Conservation (phyloP, 1,140 invertebrate genomes). For the Drosophila ohnishii region DNA sequence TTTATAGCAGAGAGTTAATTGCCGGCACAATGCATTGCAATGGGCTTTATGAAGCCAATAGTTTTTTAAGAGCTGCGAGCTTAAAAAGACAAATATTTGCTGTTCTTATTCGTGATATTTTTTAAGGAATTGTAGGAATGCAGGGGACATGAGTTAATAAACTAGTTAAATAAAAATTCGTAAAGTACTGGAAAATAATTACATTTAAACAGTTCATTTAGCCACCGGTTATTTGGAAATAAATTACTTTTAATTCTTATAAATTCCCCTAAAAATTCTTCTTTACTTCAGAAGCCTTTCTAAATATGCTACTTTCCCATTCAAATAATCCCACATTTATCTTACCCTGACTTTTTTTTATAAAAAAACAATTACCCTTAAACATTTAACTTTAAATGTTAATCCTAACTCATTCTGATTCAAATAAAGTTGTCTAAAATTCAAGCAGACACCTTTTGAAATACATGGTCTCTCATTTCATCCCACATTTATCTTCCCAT, state of each 20-base stretch:
- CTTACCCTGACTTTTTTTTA: not conserved
- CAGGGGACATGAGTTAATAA: conserved; percentile 4
- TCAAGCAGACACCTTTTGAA: not conserved
- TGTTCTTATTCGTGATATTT: not conserved
- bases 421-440: conserved; percentile 3
- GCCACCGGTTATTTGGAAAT: not conserved
- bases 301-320: not conserved
- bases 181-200: not conserved
- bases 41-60: conserved; percentile 1
- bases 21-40: not conserved
- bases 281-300: not conserved
- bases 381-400: conserved; percentile 1
- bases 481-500: conserved; percentile 33
- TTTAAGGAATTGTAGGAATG: conserved; percentile 4
- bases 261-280: not conserved
- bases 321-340: conserved; percentile 28
- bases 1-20: conserved; percentile 36
- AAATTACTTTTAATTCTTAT: not conserved
- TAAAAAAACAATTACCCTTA: not conserved
- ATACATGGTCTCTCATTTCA: conserved; percentile 3
- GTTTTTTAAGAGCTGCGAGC: not conserved
- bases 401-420: conserved; percentile 1
- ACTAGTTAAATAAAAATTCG: not conserved
- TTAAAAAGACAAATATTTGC: not conserved
- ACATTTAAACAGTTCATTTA: not conserved